Conservation (phyloP, 2,888 invertebrate genomes). For the Odontomyia ornata region DNA sequence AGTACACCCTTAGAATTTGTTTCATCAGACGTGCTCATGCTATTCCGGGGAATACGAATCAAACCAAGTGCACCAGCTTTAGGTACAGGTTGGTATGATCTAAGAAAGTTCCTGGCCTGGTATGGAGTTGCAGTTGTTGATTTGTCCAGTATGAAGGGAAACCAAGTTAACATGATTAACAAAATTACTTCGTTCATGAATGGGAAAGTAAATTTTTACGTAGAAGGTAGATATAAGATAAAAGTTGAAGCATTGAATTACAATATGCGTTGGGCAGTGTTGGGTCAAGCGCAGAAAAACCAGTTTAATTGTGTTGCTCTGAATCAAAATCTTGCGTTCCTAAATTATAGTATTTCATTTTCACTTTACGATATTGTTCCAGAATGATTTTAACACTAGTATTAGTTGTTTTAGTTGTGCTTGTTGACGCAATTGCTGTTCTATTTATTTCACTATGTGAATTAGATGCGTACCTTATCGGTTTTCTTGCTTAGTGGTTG, state of each 20-base stretch:
- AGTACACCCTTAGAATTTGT: no score
- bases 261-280: slow-evolving; percentile 91
- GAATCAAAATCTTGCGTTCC: slow-evolving; percentile 87
- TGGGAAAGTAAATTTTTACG: no score
- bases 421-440: slow-evolving; percentile 49
- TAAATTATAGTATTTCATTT: slow-evolving; percentile 84
- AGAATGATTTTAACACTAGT: slow-evolving; percentile 72
- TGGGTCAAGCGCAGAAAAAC: slow-evolving; percentile 88
- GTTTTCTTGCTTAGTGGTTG: no score
- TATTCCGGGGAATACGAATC: no score
- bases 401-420: slow-evolving; percentile 55
- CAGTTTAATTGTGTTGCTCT: slow-evolving; percentile 86
- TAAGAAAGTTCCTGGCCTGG: slow-evolving; percentile 89
- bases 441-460: slow-evolving; percentile 57
- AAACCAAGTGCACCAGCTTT: slow-evolving; percentile 93
- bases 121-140: slow-evolving; percentile 78
- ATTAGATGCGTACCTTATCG: no score
- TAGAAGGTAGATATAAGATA: slow-evolving; percentile 87
- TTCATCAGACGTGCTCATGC: no score
- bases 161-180: slow-evolving; percentile 92
- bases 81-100: slow-evolving; percentile 93
- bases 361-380: slow-evolving; percentile 86
- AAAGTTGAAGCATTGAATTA: slow-evolving; percentile 94
- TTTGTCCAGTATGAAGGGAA: slow-evolving; percentile 93
- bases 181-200: slow-evolving; percentile 90